These are phyloP conservation scores for Apamea anceps DNA, from an alignment of 2,888 invertebrate genomes.

Conservation along the genomic window DNA sequence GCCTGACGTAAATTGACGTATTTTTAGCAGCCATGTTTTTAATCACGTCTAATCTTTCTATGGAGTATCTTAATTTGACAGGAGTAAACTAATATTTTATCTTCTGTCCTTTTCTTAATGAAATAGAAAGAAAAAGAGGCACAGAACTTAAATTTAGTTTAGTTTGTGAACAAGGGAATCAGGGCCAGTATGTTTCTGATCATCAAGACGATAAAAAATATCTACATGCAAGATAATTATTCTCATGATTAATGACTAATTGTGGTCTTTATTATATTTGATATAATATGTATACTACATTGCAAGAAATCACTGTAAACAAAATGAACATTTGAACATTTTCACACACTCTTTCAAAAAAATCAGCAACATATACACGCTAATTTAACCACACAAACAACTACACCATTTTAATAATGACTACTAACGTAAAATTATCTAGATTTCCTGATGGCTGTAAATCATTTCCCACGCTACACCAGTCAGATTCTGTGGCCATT, in stretches of 20 bases:
- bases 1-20: too few species aligned
- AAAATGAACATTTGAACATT: accelerated
- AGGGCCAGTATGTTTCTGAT: too few species aligned
- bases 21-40: too few species aligned
- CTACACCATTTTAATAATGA: conserved; percentile 56
- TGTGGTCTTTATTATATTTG: background rate
- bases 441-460: conserved; percentile 68
- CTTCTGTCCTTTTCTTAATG: too few species aligned
- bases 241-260: background rate
- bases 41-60: too few species aligned
- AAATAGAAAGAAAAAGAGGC: too few species aligned
- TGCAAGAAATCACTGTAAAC: background rate
- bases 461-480: conserved; percentile 83
- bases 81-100: too few species aligned
- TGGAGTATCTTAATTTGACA: too few species aligned
- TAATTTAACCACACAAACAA: conserved; percentile 31
- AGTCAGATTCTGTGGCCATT: conserved; percentile 70
- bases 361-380: background rate
- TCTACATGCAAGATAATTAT: background rate
- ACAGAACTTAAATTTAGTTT: too few species aligned
- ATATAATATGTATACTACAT: too few species aligned
- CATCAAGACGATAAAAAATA: background rate
- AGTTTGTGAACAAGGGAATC: too few species aligned
- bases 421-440: conserved; percentile 61
- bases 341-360: background rate